These are phyloP conservation scores for Hypena proboscidalis DNA, from an alignment of 2,888 invertebrate genomes.

Conservation along the genomic window DNA sequence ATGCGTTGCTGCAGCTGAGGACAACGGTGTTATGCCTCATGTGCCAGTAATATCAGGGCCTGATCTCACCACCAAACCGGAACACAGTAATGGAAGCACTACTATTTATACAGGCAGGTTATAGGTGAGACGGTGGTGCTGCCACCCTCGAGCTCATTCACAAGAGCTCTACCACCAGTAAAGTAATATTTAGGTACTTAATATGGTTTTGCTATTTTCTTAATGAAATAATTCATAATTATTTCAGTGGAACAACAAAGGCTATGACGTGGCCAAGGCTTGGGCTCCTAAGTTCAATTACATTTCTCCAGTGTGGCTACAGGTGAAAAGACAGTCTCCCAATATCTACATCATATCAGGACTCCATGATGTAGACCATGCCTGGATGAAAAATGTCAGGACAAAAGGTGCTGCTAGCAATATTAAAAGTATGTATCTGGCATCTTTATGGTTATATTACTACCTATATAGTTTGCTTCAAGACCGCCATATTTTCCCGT, in stretches of 20 bases:
- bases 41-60: too few relatives aligned
- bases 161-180: too few relatives aligned
- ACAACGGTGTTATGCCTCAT: too few relatives aligned
- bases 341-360: constrained; percentile 88
- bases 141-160: too few relatives aligned
- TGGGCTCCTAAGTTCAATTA: constrained; percentile 96
- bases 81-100: too few relatives aligned
- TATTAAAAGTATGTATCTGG: constrained; percentile 83
- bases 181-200: too few relatives aligned
- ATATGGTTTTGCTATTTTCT: neutral
- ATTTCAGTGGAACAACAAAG: constrained; percentile 96
- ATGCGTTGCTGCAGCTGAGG: too few relatives aligned
- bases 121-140: too few relatives aligned
- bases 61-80: too few relatives aligned
- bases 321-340: constrained; percentile 88
- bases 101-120: too few relatives aligned
- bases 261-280: constrained; percentile 95
- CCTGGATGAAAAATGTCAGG: constrained; percentile 91
- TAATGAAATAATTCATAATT: neutral
- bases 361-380: constrained; percentile 93
- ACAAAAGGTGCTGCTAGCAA: constrained; percentile 83
- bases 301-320: constrained; percentile 98
- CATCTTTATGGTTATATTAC: neutral
- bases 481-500: too few relatives aligned
- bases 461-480: neutral